phyloP scores from a whole-genome alignment of 2,113 vertebrate species.

The Salvelinus sp. region DNA sequence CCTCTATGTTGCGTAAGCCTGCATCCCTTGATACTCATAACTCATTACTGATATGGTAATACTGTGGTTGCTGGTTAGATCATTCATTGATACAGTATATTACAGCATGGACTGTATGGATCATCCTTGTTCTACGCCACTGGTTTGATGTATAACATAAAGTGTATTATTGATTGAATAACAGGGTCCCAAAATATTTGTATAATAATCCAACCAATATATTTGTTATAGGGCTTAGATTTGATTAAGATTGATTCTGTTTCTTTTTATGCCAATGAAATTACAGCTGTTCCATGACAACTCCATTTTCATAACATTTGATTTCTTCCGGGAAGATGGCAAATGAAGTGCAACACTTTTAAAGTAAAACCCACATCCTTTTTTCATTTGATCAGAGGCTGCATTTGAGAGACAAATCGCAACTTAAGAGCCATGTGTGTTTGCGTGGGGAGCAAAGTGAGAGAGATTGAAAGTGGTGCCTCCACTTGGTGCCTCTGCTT shows the following conservation, averaged over 20 bases:
- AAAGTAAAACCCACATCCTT: not conserved
- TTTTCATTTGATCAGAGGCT: not conserved
- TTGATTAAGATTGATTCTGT: not conserved
- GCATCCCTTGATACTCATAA: not conserved
- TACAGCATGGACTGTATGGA: not conserved
- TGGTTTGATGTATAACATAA: not conserved
- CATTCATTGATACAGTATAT: not conserved
- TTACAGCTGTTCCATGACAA: not conserved
- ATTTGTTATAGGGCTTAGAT: not conserved
- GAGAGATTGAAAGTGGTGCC: not conserved
- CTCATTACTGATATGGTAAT: not conserved
- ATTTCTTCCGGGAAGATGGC: not conserved
- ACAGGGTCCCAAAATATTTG: no score
- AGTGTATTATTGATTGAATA: not conserved
- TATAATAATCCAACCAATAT: not conserved
- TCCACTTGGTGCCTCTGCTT: slow-evolving; percentile 5
- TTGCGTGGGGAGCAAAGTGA: not conserved
- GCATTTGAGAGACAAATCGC: not conserved
- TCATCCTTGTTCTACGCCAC: not conserved
- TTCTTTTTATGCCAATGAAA: not conserved
- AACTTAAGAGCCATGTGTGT: not conserved
- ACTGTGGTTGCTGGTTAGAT: not conserved
- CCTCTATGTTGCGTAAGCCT: no score
- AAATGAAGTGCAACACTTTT: not conserved
- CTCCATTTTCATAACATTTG: no score